These are phyloP conservation scores for Ptychadena robeensis DNA, from an alignment of 2,797 vertebrate genomes.

Conservation along the genomic window DNA sequence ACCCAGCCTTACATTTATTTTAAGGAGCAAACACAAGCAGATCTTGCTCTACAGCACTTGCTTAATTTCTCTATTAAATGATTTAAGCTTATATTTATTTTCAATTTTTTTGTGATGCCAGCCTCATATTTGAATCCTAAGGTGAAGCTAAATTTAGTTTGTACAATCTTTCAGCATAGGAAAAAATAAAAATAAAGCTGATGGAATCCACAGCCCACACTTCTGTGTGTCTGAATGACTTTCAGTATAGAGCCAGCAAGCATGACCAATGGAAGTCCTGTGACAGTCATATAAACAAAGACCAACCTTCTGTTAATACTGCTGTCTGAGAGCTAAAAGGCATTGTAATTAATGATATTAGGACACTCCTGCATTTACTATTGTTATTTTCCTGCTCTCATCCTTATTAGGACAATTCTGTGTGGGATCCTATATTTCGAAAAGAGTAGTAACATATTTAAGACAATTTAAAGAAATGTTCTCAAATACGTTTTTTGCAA, in stretches of 20 bases:
- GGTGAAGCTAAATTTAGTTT: conserved; percentile 54
- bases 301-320: conserved; percentile 80
- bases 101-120: not conserved
- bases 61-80: not conserved
- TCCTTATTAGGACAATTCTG: conserved; percentile 77
- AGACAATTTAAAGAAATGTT: no score
- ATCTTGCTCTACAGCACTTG: not conserved
- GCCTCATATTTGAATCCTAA: conserved; percentile 2
- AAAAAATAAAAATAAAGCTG: conserved; percentile 62
- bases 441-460: not conserved
- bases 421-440: conserved; percentile 48
- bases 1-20: no score
- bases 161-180: not conserved
- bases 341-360: conserved; percentile 78
- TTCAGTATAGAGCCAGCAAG: conserved; percentile 74
- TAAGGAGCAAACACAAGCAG: not conserved
- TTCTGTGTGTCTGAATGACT: conserved; percentile 66
- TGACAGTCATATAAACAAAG: conserved; percentile 79
- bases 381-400: conserved; percentile 64
- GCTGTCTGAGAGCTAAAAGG: conserved; percentile 78
- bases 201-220: conserved; percentile 66
- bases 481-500: no score
- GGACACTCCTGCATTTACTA: conserved; percentile 71
- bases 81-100: not conserved
- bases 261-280: conserved; percentile 73